Evolutionary conservation across 2,888 invertebrate genomes (phyloP).

Genomic region (Lycia hirtaria): DNA sequence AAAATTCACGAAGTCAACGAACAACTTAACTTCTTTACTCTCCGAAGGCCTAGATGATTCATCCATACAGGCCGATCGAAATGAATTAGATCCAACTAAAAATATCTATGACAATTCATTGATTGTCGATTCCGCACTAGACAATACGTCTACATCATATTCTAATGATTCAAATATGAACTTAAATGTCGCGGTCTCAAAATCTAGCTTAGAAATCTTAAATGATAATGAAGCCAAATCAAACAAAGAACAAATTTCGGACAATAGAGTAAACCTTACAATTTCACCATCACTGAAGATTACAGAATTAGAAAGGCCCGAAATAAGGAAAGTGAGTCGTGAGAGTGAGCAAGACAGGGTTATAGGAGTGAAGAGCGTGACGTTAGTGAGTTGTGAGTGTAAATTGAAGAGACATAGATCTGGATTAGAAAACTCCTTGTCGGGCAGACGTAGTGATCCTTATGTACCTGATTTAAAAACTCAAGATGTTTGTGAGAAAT

Average conservation of each 20-base stretch:
- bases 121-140: background rate
- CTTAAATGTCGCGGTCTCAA: background rate
- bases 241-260: conserved; percentile 13
- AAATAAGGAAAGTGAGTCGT: too few relatives aligned
- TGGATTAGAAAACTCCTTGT: too few relatives aligned
- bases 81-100: conserved; percentile 7
- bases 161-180: background rate
- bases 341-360: too few relatives aligned
- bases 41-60: conserved; percentile 16
- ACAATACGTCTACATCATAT: background rate
- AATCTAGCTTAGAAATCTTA: background rate
- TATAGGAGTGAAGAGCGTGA: too few relatives aligned
- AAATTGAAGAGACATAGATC: too few relatives aligned
- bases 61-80: background rate
- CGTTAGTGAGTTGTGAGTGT: too few relatives aligned
- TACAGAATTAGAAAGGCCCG: too few relatives aligned
- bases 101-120: conserved; percentile 9
- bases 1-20: conserved; percentile 36
- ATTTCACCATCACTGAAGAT: background rate
- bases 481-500: conserved; percentile 83
- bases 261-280: background rate
- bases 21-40: conserved; percentile 34
- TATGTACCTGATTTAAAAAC: too few relatives aligned
- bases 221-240: background rate
- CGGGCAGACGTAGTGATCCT: too few relatives aligned